Percentiles rank a stretch among this genome's conserved stretches.
phyloP scores from a whole-genome alignment of 2,113 vertebrate genomes.

The Proterorhinus semilunaris region DNA sequence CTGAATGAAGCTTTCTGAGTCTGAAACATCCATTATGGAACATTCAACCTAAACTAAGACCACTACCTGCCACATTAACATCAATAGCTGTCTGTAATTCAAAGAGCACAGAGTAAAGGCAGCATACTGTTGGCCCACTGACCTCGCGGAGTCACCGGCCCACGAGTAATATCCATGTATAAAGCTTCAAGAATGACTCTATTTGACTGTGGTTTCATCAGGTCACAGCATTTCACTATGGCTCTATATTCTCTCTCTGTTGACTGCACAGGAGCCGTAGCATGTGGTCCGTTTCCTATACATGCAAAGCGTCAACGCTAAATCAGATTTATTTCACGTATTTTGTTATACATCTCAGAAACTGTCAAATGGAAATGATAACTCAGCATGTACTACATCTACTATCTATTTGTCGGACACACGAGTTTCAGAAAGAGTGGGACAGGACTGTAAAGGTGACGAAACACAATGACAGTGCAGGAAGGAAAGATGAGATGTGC shows the following conservation, averaged over 20 bases:
- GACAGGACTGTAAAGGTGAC: background rate
- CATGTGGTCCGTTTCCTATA: background rate
- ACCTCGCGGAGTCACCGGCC: background rate
- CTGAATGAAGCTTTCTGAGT: too few species aligned
- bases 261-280: background rate
- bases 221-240: background rate
- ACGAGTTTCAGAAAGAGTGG: background rate
- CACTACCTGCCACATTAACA: background rate
- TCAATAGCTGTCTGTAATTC: background rate
- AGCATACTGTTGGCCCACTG: background rate
- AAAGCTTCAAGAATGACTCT: background rate
- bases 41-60: background rate
- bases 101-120: background rate
- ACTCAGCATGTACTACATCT: too few species aligned
- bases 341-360: too few species aligned
- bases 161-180: background rate
- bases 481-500: constrained; percentile 4
- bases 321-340: too few species aligned
- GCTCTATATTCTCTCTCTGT: background rate
- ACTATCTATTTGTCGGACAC: too few species aligned
- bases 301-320: too few species aligned
- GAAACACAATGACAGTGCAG: background rate
- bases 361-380: too few species aligned
- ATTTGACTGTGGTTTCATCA: background rate
- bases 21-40: too few species aligned